Percentiles rank a stretch among this genome's conserved stretches.
Conservation (phyloP, 30 jellyfish, hydroid and myxozoan species). For the Aurelia aurita region DNA sequence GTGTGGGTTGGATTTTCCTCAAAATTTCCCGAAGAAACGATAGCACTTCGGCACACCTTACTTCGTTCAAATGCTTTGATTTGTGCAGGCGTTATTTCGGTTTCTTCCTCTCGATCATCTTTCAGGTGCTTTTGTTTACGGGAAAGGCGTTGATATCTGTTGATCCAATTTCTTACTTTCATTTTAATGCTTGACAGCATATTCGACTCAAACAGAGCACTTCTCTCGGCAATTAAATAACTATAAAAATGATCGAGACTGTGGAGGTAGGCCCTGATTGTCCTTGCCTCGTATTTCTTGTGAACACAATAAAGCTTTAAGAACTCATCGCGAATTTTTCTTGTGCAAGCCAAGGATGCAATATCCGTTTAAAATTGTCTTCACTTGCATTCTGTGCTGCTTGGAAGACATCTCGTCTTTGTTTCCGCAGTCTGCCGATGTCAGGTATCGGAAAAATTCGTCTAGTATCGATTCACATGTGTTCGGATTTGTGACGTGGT, state of each 20-base stretch:
- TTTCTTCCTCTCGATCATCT: no score
- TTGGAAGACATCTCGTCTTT: conserved; percentile 31
- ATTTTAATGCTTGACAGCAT: no score
- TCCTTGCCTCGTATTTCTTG: conserved; percentile 27
- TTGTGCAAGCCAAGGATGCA: conserved; percentile 22
- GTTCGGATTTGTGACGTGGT: no score
- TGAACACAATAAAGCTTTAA: conserved; percentile 46
- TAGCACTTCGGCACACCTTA: no score
- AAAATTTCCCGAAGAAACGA: no score
- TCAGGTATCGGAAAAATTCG: conserved; percentile 21
- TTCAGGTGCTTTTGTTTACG: no score
- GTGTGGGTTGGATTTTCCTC: no score
- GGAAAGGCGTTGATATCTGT: no score
- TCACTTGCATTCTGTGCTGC: conserved; percentile 41
- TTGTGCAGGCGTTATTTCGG: no score
- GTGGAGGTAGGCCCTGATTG: conserved; percentile 15
- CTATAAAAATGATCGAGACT: conserved; percentile 29
- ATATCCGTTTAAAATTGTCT: conserved; percentile 12
- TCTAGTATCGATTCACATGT: no score
- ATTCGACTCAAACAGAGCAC: no score
- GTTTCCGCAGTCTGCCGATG: conserved; percentile 32
- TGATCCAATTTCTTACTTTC: neutral
- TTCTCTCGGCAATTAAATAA: conserved; percentile 15
- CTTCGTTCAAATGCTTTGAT: no score
- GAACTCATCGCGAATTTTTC: conserved; percentile 13